phyloP scores from a whole-genome alignment of 2,888 invertebrate genomes.

The Artemia sinica region DNA sequence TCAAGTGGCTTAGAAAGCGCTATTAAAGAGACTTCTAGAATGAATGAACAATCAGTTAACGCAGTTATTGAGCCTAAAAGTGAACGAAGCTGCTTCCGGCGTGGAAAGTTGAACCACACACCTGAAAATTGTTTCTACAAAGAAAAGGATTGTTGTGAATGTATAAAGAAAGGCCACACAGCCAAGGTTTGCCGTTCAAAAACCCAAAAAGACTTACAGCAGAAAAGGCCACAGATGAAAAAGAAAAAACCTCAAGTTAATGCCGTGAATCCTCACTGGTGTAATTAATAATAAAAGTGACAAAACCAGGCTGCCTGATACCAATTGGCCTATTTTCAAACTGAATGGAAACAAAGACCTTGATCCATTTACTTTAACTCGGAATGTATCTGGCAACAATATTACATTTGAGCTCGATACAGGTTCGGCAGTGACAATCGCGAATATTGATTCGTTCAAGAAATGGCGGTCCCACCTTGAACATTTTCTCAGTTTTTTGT shows the following conservation, averaged over 20 bases:
- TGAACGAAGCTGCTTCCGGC: neutral
- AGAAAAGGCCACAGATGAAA: no score
- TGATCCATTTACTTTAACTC: no score
- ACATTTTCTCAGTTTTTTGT: neutral
- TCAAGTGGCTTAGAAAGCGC: no score
- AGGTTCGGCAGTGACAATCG: neutral
- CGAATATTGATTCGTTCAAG: neutral
- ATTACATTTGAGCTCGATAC: no score
- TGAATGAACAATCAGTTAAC: no score
- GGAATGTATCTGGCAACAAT: neutral
- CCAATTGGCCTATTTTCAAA: neutral
- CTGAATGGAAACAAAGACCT: neutral
- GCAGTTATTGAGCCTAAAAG: no score
- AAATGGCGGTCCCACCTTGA: neutral
- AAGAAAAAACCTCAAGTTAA: neutral
- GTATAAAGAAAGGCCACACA: neutral
- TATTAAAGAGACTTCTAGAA: no score
- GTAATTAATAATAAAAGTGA: neutral
- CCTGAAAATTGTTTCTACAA: neutral
- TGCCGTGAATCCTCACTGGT: neutral
- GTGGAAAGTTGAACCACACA: neutral
- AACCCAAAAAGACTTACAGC: neutral
- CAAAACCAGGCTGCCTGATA: no score
- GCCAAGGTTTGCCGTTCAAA: neutral
- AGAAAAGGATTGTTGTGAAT: neutral